Conservation (phyloP, 2,888 invertebrate genomes). For the Lypha dubia region DNA sequence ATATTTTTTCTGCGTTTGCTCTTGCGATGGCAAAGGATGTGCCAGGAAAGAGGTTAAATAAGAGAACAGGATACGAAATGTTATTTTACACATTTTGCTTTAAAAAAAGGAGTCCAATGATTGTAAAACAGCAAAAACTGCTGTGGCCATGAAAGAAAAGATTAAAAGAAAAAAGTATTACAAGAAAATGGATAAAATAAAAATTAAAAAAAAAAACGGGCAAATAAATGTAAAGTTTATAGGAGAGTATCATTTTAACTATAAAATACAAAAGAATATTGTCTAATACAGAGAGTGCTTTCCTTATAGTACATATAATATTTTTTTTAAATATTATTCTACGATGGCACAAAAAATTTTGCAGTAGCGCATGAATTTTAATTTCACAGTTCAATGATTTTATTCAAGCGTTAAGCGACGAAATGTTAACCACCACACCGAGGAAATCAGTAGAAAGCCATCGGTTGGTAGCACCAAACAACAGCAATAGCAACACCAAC, state of each 20-base stretch:
- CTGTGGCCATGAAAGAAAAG: constrained; percentile 36
- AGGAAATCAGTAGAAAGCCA: constrained; percentile 64
- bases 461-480: constrained; percentile 17
- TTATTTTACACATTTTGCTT: constrained; percentile 29
- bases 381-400: constrained; percentile 80
- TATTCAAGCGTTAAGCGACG: constrained; percentile 71
- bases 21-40: background rate
- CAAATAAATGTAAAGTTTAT: constrained; percentile 67
- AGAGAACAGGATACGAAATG: constrained; percentile 44
- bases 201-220: constrained; percentile 49
- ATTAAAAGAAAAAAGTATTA: constrained; percentile 28
- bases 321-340: constrained; percentile 35
- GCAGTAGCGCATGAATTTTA: constrained; percentile 75
- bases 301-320: constrained; percentile 31
- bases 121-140: constrained; percentile 34
- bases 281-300: constrained; percentile 45
- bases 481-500: background rate
- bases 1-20: background rate
- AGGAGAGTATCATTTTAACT: constrained; percentile 48
- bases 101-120: background rate
- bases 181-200: background rate
- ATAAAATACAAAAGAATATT: constrained; percentile 59
- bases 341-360: constrained; percentile 60
- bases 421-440: constrained; percentile 66
- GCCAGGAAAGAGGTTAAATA: constrained; percentile 23